Conservation (phyloP, 2,113 vertebrate genomes). For the Copsychus sechellarum region DNA sequence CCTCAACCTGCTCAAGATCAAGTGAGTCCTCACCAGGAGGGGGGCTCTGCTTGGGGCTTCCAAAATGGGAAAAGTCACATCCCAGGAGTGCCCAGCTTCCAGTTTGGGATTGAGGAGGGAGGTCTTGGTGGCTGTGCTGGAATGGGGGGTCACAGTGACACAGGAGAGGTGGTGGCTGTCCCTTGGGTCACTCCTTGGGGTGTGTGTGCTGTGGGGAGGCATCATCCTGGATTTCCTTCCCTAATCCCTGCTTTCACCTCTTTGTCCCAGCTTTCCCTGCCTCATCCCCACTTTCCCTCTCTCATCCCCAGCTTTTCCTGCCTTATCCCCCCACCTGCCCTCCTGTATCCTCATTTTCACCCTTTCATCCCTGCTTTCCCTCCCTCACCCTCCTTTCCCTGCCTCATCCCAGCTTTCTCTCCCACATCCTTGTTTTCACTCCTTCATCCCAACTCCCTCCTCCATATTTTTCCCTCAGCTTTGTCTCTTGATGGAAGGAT, state of each 20-base stretch:
- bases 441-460: background rate
- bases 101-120: background rate
- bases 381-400: background rate
- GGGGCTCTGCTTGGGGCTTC: background rate
- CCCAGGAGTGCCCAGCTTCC: background rate
- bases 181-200: background rate
- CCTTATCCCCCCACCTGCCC: background rate
- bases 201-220: background rate
- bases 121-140: background rate
- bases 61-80: rapidly evolving
- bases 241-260: background rate
- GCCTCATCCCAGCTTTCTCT: background rate
- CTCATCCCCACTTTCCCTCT: background rate
- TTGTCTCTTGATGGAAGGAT: background rate
- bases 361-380: background rate
- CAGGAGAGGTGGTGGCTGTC: rapidly evolving
- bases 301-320: background rate
- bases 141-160: no score
- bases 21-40: conserved; percentile 76
- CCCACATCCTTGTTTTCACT: background rate
- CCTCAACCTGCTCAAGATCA: conserved; percentile 92
- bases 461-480: background rate
- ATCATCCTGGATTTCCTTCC: background rate
- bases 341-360: background rate
- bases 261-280: background rate